These are phyloP conservation scores for Argyra leucocephala DNA, from an alignment of 2,888 invertebrate genomes.

Conservation along the genomic window DNA sequence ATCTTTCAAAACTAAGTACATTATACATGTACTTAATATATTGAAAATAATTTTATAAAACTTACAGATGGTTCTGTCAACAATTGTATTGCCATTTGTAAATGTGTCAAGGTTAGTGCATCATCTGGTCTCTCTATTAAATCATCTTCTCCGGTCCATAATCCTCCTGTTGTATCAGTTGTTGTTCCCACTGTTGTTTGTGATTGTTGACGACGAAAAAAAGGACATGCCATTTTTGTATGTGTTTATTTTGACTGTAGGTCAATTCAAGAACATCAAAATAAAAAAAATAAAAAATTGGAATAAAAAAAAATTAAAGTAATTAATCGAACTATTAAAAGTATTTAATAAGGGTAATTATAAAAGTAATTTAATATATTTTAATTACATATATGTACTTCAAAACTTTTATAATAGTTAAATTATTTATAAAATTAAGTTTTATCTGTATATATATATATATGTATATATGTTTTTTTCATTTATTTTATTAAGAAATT, in stretches of 20 bases:
- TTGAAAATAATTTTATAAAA: constrained; percentile 3
- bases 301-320: too few relatives aligned
- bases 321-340: too few relatives aligned
- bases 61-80: constrained; percentile 75
- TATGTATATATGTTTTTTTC: too few relatives aligned
- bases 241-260: constrained; percentile 18
- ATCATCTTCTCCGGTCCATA: constrained; percentile 42
- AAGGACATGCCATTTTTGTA: constrained; percentile 42
- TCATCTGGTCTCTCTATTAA: constrained; percentile 37
- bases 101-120: constrained; percentile 55
- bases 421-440: too few relatives aligned
- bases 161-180: constrained; percentile 31
- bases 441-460: too few relatives aligned
- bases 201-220: constrained; percentile 39
- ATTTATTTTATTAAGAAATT: too few relatives aligned
- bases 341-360: too few relatives aligned
- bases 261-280: too few relatives aligned
- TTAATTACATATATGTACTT: too few relatives aligned
- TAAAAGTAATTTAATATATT: too few relatives aligned
- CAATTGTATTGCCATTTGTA: constrained; percentile 70
- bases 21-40: not conserved
- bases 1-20: not conserved
- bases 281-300: too few relatives aligned
- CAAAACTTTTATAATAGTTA: too few relatives aligned
- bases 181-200: constrained; percentile 38